Conservation (phyloP, 2,113 vertebrate species). For the Pristiophorus japonicus region DNA sequence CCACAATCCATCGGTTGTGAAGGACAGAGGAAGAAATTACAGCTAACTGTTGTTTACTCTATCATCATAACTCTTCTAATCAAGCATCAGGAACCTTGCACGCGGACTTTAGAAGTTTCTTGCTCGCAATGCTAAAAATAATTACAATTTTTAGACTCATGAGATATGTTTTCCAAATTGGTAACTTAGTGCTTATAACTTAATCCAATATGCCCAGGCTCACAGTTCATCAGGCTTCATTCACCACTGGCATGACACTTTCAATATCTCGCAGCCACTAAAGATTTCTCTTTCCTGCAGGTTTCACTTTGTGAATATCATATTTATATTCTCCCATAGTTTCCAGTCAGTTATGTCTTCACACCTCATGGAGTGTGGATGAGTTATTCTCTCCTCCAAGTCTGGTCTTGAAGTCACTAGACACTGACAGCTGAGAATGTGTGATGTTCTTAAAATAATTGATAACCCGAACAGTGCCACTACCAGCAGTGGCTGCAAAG, state of each 20-base stretch:
- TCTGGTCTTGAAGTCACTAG: neutral
- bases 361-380: neutral
- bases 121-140: neutral
- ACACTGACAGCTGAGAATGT: conserved; percentile 12
- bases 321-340: neutral
- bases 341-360: neutral
- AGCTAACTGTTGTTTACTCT: neutral
- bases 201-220: neutral
- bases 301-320: neutral
- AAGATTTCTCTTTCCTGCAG: neutral
- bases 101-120: no score
- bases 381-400: neutral
- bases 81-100: neutral
- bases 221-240: neutral
- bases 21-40: neutral
- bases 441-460: conserved; percentile 7
- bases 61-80: neutral
- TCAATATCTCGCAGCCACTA: neutral
- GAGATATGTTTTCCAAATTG: neutral
- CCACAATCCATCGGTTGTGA: neutral
- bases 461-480: neutral
- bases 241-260: neutral
- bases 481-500: no score
- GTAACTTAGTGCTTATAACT: neutral
- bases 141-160: neutral